A percentile compares a stretch with the other conserved stretches of the same genome.
Evolutionary conservation across 2,888 invertebrate species (phyloP).

Genomic region (Megalurothrips usitatus): DNA sequence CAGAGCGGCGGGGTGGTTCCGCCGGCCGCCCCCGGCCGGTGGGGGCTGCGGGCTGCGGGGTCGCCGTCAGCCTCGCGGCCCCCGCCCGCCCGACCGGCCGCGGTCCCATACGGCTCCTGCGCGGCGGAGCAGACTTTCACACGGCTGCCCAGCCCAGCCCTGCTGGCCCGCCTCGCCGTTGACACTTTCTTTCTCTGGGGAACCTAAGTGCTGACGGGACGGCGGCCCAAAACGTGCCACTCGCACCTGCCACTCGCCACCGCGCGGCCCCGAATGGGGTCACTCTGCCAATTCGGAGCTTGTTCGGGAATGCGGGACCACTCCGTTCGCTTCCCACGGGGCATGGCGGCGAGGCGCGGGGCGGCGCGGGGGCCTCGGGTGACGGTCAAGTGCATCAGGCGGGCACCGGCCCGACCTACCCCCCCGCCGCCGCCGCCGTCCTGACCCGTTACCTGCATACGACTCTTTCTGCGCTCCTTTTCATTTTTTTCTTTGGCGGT

Average conservation of each 20-base stretch:
- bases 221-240: too few species aligned
- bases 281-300: constrained; percentile 24
- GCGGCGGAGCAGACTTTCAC: neutral
- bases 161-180: neutral
- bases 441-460: neutral
- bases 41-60: too few species aligned
- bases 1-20: too few species aligned
- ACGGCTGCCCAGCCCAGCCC: neutral
- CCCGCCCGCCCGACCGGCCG: too few species aligned
- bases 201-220: neutral
- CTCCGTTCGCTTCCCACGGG: neutral
- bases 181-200: neutral
- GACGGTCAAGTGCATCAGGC: neutral
- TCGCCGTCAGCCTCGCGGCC: neutral
- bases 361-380: neutral
- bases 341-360: too few species aligned
- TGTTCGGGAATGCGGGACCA: constrained; percentile 8
- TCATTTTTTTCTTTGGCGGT: neutral
- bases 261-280: neutral
- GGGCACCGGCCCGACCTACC: neutral
- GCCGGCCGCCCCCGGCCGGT: too few species aligned
- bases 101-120: too few species aligned
- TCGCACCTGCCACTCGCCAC: neutral
- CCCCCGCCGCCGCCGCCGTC: neutral
- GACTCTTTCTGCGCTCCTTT: neutral